Evolutionary conservation across 2,888 invertebrate genomes (phyloP).

Genomic region (Calameuta idolon): DNA sequence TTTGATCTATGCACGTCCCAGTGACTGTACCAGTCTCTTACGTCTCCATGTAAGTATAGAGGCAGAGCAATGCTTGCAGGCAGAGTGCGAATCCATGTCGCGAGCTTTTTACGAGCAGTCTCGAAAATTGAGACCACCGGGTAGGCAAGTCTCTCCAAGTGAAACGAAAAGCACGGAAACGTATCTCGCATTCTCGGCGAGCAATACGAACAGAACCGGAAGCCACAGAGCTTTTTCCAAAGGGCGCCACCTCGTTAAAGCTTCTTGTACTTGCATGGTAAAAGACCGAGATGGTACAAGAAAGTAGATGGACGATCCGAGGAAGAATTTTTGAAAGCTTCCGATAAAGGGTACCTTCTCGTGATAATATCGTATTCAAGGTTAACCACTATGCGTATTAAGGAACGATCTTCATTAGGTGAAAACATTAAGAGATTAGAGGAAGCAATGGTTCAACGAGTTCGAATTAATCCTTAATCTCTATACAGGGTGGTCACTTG

Average conservation of each 20-base stretch:
- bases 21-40: background rate
- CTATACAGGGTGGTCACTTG: background rate
- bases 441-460: background rate
- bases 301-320: background rate
- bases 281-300: background rate
- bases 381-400: background rate
- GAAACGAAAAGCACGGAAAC: slow-evolving; percentile 29
- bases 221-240: slow-evolving; percentile 2
- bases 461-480: background rate
- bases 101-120: slow-evolving; percentile 37
- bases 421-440: background rate
- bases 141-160: slow-evolving; percentile 27
- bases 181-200: slow-evolving; percentile 19
- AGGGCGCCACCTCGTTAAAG: background rate
- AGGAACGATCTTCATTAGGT: background rate
- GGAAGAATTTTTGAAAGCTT: background rate
- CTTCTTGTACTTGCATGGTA: background rate
- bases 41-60: background rate
- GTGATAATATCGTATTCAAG: background rate
- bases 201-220: slow-evolving; percentile 13
- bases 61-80: slow-evolving; percentile 14
- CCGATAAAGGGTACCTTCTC: background rate
- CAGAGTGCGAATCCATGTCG: slow-evolving; percentile 53
- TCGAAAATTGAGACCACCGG: slow-evolving; percentile 35
- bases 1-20: background rate